A percentile compares a stretch with the other conserved stretches of the same genome.
Conservation (phyloP, 2,888 invertebrate species). For the Drosophila pseudotalamancana region DNA sequence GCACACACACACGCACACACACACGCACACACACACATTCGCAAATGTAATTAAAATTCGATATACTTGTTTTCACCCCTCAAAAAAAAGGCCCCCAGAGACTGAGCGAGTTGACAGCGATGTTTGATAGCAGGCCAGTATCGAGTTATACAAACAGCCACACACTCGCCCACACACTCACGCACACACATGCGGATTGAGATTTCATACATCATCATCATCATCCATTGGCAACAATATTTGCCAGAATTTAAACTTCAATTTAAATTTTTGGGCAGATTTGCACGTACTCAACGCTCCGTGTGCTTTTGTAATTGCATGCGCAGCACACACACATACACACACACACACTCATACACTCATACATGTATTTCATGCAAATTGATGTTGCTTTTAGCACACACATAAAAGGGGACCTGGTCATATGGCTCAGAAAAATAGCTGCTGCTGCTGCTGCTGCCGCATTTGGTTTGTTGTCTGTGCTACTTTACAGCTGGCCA, state of each 20-base stretch:
- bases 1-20: constrained; percentile 18
- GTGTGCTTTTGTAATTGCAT: constrained; percentile 78
- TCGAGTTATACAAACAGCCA: constrained; percentile 46
- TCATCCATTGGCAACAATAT: constrained; percentile 53
- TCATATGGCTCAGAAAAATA: constrained; percentile 58
- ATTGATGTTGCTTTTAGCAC: constrained; percentile 75
- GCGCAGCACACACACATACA: constrained; percentile 24
- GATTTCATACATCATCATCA: constrained; percentile 63
- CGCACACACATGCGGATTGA: constrained; percentile 29
- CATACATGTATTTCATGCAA: constrained; percentile 63
- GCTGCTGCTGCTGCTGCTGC: constrained; percentile 24
- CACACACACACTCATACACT: constrained; percentile 6
- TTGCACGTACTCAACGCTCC: constrained; percentile 72
- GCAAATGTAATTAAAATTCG: constrained; percentile 81
- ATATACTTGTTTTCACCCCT: constrained; percentile 79
- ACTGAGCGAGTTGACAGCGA: constrained; percentile 40
- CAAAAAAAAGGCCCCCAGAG: constrained; percentile 63
- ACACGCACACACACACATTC: constrained; percentile 27
- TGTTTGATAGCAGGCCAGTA: constrained; percentile 18
- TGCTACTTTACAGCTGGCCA: constrained; percentile 74
- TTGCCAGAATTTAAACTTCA: constrained; percentile 74
- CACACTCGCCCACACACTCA: constrained; percentile 8
- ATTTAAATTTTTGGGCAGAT: constrained; percentile 80
- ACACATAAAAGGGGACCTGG: constrained; percentile 38
- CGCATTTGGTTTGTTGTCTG: constrained; percentile 72